phyloP scores from a whole-genome alignment of 2,113 vertebrate species.

The Myrmophylax atrothorax region DNA sequence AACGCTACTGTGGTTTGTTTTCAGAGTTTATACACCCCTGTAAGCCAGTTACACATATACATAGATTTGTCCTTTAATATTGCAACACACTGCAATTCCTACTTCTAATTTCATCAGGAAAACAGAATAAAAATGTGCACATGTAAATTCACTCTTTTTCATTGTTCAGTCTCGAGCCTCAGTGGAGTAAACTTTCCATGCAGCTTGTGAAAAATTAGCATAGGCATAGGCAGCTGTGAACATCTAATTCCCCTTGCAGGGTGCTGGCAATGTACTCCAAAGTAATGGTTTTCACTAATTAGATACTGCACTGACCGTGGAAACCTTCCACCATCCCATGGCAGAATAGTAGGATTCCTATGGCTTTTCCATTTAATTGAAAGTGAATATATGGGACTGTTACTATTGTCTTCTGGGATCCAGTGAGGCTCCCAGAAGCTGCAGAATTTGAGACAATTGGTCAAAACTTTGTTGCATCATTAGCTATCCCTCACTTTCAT shows the following conservation, averaged over 20 bases:
- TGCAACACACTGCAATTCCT: not conserved
- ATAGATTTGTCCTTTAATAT: not conserved
- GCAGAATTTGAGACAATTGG: not conserved
- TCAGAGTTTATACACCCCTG: not conserved
- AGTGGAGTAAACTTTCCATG: not conserved
- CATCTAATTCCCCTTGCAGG: constrained; percentile 1
- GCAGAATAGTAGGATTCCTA: not conserved
- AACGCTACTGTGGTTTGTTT: not conserved
- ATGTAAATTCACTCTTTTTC: not conserved
- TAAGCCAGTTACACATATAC: not conserved
- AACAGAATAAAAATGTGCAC: not conserved
- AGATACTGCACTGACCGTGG: not conserved
- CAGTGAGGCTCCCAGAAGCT: not conserved
- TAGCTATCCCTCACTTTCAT: not conserved
- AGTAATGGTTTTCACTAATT: constrained; percentile 2
- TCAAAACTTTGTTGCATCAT: not conserved
- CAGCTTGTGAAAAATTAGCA: not conserved
- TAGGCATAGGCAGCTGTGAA: not conserved
- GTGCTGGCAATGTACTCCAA: not conserved
- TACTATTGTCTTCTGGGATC: not conserved
- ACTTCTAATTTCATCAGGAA: not conserved
- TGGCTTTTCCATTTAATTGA: constrained; percentile 33
- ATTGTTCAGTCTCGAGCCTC: not conserved
- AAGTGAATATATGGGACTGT: not conserved
- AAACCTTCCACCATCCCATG: not conserved